These are phyloP conservation scores for Epizoanthus stellaris DNA, from an alignment of 92 coral and sea anemone species.

Conservation along the genomic window DNA sequence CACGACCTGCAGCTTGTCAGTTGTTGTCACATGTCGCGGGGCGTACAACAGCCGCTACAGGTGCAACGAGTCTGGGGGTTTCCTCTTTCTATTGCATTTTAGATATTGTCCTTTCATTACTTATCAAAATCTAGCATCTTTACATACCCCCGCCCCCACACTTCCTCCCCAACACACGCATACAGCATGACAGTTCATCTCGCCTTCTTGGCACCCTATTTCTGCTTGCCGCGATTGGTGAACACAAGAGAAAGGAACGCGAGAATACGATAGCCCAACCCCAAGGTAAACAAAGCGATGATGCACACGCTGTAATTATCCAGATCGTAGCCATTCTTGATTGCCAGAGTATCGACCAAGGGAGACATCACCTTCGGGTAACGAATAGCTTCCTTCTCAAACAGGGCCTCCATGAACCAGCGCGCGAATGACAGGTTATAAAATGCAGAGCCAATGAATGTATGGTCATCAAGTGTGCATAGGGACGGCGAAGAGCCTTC, in stretches of 20 bases:
- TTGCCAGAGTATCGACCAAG: conserved; percentile 53
- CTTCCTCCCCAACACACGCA: too few species aligned
- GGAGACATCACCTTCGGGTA: conserved; percentile 71
- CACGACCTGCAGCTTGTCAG: too few species aligned
- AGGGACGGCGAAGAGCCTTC: conserved; percentile 79
- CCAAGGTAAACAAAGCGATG: conserved; percentile 66
- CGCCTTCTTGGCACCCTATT: conserved; percentile 28
- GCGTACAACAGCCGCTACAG: too few species aligned
- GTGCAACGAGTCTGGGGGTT: too few species aligned
- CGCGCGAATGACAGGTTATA: conserved; percentile 86
- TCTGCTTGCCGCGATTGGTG: conserved; percentile 88
- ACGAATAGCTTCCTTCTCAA: conserved; percentile 85
- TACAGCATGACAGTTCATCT: too few species aligned
- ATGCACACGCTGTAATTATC: conserved; percentile 73
- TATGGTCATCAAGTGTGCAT: conserved; percentile 72
- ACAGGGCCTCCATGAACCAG: conserved; percentile 89
- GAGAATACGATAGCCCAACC: conserved; percentile 64
- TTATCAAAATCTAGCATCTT: too few species aligned
- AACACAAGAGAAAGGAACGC: conserved; percentile 82
- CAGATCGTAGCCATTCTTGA: conserved; percentile 75
- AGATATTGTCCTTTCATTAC: too few species aligned
- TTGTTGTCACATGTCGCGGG: too few species aligned
- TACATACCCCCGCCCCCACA: too few species aligned
- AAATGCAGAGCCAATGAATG: conserved; percentile 64
- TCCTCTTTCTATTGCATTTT: too few species aligned